phyloP scores from a whole-genome alignment of 2,113 vertebrate species.

The Anarhynchus alexandrinus region DNA sequence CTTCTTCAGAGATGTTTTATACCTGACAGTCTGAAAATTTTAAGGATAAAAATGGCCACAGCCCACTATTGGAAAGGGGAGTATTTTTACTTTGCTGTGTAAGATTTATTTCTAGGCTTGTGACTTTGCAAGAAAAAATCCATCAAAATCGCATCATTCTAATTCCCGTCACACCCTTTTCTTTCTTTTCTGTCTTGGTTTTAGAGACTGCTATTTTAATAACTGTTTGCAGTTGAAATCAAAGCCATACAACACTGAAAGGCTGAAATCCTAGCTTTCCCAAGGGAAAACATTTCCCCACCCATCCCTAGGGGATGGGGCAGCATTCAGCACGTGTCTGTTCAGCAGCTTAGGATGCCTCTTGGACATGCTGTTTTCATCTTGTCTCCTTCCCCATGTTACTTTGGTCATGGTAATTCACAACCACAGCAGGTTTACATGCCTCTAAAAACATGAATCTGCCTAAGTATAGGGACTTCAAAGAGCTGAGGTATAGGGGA shows the following conservation, averaged over 20 bases:
- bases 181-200: not conserved
- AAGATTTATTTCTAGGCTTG: not conserved
- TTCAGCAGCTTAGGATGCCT: not conserved
- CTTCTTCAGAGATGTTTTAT: not conserved
- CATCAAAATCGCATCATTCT: not conserved
- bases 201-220: slow-evolving; percentile 9
- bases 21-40: not conserved
- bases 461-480: not conserved
- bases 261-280: not conserved
- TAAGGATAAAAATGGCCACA: not conserved
- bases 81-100: not conserved
- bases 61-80: not conserved
- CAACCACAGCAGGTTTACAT: not conserved
- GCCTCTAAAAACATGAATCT: not conserved
- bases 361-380: not conserved
- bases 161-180: not conserved
- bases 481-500: not conserved
- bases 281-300: not conserved
- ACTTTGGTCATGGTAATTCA: not conserved
- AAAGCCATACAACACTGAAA: not conserved
- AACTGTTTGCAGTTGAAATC: not conserved
- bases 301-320: not conserved
- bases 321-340: not conserved
- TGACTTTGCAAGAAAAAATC: not conserved
- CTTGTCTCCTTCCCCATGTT: not conserved